Evolutionary conservation across 2,113 vertebrate species (phyloP).

Genomic region (Chloroceryle aenea): DNA sequence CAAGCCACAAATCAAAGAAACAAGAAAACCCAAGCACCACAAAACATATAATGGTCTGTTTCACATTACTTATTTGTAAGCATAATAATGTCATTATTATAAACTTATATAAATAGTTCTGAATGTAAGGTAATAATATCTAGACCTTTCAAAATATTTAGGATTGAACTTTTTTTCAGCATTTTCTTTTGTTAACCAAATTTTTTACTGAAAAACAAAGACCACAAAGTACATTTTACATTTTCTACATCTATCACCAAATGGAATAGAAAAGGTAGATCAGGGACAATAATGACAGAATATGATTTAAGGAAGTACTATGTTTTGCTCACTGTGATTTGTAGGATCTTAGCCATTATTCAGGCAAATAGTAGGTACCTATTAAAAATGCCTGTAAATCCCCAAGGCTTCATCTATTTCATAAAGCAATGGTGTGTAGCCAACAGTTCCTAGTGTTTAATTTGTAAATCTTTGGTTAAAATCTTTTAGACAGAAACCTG

Average conservation of each 20-base stretch:
- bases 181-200: background rate
- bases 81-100: background rate
- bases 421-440: background rate
- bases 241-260: background rate
- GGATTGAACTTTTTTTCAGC: background rate
- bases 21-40: background rate
- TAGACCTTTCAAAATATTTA: background rate
- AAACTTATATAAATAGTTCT: background rate
- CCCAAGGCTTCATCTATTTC: background rate
- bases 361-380: background rate
- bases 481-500: background rate
- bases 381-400: background rate
- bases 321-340: background rate
- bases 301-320: background rate
- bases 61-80: background rate
- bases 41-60: background rate
- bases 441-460: background rate
- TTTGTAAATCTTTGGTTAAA: conserved; percentile 2
- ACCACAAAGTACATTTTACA: background rate
- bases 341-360: background rate
- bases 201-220: background rate
- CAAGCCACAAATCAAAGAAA: background rate
- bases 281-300: background rate
- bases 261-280: background rate
- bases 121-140: background rate